These are phyloP conservation scores for Phodopus roborovskii DNA, from an alignment of 2,113 vertebrate species.

Conservation along the genomic window DNA sequence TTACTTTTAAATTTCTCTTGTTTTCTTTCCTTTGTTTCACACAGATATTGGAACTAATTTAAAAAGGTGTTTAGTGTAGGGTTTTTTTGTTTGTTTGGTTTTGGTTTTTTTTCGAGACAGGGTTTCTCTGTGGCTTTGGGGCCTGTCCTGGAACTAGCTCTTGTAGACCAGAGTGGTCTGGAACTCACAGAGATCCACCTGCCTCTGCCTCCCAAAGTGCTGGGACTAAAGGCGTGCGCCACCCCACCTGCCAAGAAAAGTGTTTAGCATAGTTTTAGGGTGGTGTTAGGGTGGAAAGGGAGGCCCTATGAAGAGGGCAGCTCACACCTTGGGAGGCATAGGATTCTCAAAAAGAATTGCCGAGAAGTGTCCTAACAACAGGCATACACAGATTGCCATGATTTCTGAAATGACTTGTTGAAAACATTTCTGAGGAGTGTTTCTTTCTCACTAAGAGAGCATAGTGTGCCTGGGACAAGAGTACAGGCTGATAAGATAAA, in stretches of 20 bases:
- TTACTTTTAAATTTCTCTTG: conserved; percentile 12
- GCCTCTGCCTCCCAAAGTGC: too few species aligned
- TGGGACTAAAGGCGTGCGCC: too few species aligned
- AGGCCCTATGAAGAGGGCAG: neutral
- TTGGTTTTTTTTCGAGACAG: too few species aligned
- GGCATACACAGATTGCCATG: neutral
- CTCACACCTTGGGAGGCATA: neutral
- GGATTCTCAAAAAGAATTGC: neutral
- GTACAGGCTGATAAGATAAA: neutral
- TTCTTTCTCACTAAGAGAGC: neutral
- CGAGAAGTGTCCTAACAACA: neutral
- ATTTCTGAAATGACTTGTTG: neutral
- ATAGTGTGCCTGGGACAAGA: neutral
- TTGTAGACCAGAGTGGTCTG: too few species aligned
- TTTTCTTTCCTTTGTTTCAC: neutral
- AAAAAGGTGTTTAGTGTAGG: neutral
- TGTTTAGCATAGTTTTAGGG: neutral
- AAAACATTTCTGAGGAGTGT: neutral
- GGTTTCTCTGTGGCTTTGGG: too few species aligned
- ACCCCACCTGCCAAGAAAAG: neutral
- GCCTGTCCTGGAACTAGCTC: too few species aligned
- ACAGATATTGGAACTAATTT: neutral
- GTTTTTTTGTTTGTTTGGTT: too few species aligned
- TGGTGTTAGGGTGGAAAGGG: neutral
- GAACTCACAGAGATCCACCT: too few species aligned